Conservation (phyloP, 2,888 invertebrate species). For the Atrina japonica region DNA sequence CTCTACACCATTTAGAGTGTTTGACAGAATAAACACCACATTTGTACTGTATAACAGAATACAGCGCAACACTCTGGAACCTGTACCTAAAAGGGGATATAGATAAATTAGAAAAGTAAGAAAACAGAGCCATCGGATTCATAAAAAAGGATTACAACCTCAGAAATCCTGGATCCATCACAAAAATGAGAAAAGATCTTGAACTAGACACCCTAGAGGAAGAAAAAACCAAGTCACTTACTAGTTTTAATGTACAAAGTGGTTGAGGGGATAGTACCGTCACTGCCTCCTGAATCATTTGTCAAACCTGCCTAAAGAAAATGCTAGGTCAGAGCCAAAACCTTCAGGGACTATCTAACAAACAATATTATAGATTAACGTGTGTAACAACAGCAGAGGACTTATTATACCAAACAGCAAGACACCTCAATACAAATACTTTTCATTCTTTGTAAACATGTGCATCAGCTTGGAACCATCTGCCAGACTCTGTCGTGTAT, state of each 20-base stretch:
- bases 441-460: background rate
- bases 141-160: conserved; percentile 20
- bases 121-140: conserved; percentile 18
- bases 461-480: background rate
- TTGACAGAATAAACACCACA: no score
- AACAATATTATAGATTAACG: background rate
- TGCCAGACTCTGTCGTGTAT: background rate
- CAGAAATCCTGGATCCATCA: conserved; percentile 17
- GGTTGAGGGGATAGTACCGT: no score
- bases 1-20: no score
- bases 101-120: conserved; percentile 5
- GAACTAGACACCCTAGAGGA: conserved; percentile 26
- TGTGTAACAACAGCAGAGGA: background rate
- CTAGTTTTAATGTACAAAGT: no score
- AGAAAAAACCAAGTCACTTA: conserved; percentile 16
- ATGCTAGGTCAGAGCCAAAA: background rate
- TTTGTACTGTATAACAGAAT: no score
- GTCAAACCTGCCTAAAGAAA: background rate
- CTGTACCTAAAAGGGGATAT: conserved; percentile 24
- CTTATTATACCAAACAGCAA: background rate
- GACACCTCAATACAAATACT: no score
- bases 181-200: conserved; percentile 4
- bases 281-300: background rate
- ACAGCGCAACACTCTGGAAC: conserved; percentile 20
- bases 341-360: background rate